Percentiles rank a stretch among this genome's conserved stretches.
Conservation (phyloP, 2,113 vertebrate species). For the Bostrychus sinensis region DNA sequence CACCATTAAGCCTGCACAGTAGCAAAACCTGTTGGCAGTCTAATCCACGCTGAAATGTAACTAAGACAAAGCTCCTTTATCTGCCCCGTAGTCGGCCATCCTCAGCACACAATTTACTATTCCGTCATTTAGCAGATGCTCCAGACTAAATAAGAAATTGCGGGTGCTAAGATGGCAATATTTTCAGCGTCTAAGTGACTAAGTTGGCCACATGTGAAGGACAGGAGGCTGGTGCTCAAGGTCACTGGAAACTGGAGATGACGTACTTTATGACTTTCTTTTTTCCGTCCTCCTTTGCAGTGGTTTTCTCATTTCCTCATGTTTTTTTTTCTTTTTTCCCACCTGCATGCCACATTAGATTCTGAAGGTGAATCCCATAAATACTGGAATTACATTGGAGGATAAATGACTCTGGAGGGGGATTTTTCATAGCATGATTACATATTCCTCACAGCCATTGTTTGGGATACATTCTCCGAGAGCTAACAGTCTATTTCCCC, state of each 20-base stretch:
- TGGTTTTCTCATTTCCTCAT: conserved; percentile 64
- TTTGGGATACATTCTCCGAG: conserved; percentile 41
- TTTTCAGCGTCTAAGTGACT: conserved; percentile 49
- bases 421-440: conserved; percentile 58
- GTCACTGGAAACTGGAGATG: conserved; percentile 68
- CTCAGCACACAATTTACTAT: conserved; percentile 71
- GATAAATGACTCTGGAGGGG: conserved; percentile 72
- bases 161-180: conserved; percentile 44
- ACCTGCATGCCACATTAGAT: conserved; percentile 78
- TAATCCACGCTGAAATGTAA: conserved; percentile 69
- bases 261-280: conserved; percentile 72
- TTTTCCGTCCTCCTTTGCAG: conserved; percentile 28
- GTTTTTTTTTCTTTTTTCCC: conserved; percentile 45
- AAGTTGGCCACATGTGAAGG: conserved; percentile 69
- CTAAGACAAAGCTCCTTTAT: conserved; percentile 76
- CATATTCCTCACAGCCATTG: conserved; percentile 55
- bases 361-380: conserved; percentile 83
- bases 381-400: conserved; percentile 77
- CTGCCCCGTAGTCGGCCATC: conserved; percentile 68
- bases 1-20: conserved; percentile 73
- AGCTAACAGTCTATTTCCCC: conserved; percentile 33
- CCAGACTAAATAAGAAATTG: conserved; percentile 64
- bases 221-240: conserved; percentile 46
- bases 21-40: conserved; percentile 75
- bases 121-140: conserved; percentile 73